These are phyloP conservation scores for Dromas ardeola DNA, from an alignment of 2,113 vertebrate genomes.

Conservation along the genomic window DNA sequence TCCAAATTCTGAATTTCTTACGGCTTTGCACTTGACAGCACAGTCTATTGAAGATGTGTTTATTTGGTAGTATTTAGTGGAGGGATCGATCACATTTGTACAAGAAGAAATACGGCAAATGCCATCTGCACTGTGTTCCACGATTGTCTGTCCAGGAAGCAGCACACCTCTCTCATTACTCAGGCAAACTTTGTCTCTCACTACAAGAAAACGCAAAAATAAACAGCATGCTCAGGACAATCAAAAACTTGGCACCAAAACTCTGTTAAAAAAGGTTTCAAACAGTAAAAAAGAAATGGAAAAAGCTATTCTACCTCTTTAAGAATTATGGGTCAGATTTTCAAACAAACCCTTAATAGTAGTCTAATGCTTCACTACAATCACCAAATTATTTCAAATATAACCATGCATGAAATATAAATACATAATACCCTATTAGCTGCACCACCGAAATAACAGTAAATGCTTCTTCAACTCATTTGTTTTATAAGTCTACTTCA, in stretches of 20 bases:
- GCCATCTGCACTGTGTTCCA: conserved; percentile 83
- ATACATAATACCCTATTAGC: neutral
- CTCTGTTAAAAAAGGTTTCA: neutral
- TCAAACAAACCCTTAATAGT: neutral
- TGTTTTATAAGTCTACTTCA: neutral
- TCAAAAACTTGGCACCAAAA: neutral
- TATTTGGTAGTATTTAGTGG: conserved; percentile 85
- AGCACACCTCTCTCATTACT: conserved; percentile 85
- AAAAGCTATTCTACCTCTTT: neutral
- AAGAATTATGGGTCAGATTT: neutral
- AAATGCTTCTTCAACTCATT: neutral
- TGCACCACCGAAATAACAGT: neutral
- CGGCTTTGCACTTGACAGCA: conserved; percentile 84
- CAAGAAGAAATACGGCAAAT: conserved; percentile 85
- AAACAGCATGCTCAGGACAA: neutral
- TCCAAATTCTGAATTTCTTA: conserved; percentile 63
- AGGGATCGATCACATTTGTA: conserved; percentile 80
- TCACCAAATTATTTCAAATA: neutral
- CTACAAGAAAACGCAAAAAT: conserved; percentile 68
- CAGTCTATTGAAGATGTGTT: conserved; percentile 84
- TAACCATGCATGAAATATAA: neutral
- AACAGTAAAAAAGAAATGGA: neutral
- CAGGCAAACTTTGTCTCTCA: conserved; percentile 90
- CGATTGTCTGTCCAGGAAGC: conserved; percentile 88
- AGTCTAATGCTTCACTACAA: neutral